Conservation (phyloP, 2,113 vertebrate genomes). For the Cettia cetti region DNA sequence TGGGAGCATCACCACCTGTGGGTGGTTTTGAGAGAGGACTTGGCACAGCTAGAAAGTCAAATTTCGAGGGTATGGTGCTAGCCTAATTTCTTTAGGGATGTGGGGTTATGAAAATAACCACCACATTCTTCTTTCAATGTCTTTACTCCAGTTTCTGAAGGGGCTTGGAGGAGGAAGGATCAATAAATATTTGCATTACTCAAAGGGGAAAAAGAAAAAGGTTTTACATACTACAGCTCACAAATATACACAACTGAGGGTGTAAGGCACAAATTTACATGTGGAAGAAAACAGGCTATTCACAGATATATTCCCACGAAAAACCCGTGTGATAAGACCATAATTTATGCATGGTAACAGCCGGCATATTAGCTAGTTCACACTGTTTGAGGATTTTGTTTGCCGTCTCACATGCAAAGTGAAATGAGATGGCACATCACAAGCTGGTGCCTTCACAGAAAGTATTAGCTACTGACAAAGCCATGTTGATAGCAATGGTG, state of each 20-base stretch:
- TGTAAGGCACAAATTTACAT: constrained; percentile 99
- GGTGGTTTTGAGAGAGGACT: constrained; percentile 73
- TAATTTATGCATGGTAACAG: constrained; percentile 77
- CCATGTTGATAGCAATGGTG: constrained; percentile 76
- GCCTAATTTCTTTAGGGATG: constrained; percentile 66
- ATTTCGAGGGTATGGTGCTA: not conserved
- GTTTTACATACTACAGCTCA: constrained; percentile 81
- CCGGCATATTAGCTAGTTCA: constrained; percentile 73
- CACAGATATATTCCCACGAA: constrained; percentile 83
- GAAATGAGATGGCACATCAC: constrained; percentile 82
- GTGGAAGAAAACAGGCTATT: constrained; percentile 93
- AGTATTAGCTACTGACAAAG: constrained; percentile 80
- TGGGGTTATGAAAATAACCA: constrained; percentile 75
- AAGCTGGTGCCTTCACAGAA: constrained; percentile 82
- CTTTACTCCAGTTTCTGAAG: constrained; percentile 68
- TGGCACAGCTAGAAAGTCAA: constrained; percentile 83
- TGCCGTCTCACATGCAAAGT: constrained; percentile 87
- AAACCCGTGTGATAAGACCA: constrained; percentile 75
- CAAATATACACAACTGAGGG: constrained; percentile 93
- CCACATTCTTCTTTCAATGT: constrained; percentile 77
- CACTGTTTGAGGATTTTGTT: constrained; percentile 75
- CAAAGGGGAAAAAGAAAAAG: constrained; percentile 56
- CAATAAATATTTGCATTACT: constrained; percentile 79
- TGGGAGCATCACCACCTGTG: constrained; percentile 69
- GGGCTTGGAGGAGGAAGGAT: constrained; percentile 37